A percentile compares a stretch with the other conserved stretches of the same genome.
phyloP scores from a whole-genome alignment of 2,888 invertebrate genomes.

The Apodemia zela region DNA sequence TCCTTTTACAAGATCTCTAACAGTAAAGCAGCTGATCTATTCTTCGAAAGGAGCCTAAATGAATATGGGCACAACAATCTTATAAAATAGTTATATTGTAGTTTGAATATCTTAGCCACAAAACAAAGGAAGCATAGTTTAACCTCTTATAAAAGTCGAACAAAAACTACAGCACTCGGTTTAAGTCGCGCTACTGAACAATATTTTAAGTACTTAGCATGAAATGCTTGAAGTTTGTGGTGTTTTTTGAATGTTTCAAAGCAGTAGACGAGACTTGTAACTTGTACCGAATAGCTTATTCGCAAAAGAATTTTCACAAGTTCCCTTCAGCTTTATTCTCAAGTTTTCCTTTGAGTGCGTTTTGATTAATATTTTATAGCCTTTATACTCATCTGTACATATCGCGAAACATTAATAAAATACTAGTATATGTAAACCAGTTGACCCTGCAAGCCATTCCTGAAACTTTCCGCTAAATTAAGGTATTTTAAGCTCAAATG shows the following conservation, averaged over 20 bases:
- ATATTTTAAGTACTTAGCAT: conserved; percentile 1
- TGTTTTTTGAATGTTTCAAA: conserved; percentile 1
- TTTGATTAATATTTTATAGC: background rate
- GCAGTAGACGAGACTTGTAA: background rate
- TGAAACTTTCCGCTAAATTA: too few relatives aligned
- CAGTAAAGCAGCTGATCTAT: too few relatives aligned
- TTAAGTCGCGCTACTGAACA: conserved; percentile 2
- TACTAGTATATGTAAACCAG: too few relatives aligned
- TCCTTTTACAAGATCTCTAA: too few relatives aligned
- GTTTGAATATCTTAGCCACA: background rate
- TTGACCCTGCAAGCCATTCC: too few relatives aligned
- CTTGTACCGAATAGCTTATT: conserved; percentile 12
- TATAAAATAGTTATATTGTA: background rate
- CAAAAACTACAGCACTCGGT: background rate
- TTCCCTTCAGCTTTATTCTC: background rate
- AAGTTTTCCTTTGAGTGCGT: background rate
- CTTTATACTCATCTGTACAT: too few relatives aligned
- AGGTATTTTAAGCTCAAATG: too few relatives aligned
- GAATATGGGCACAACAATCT: too few relatives aligned
- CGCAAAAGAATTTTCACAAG: conserved; percentile 1
- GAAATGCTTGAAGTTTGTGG: conserved; percentile 13
- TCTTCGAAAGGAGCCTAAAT: too few relatives aligned
- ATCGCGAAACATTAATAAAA: too few relatives aligned
- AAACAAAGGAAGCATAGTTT: conserved; percentile 5
- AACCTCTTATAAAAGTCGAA: conserved; percentile 5